Conservation (phyloP, 2,797 vertebrate genomes). For the Lutjanus campechanus region DNA sequence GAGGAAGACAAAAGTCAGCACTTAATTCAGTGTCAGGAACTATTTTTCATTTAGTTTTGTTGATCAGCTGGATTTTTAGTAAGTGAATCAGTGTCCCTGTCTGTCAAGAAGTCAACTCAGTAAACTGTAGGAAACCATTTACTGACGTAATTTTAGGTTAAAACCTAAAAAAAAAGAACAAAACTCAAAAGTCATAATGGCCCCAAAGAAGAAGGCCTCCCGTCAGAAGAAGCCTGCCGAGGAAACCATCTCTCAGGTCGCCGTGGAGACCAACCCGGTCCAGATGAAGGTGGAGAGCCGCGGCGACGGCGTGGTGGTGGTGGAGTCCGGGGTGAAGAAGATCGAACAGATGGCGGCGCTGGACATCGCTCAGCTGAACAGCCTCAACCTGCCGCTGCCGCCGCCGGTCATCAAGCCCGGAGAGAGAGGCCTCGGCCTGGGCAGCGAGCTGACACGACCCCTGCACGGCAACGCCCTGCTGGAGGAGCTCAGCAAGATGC, state of each 20-base stretch:
- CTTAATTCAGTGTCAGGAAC: no score
- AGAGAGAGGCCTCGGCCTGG: conserved; percentile 85
- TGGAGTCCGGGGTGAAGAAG: conserved; percentile 82
- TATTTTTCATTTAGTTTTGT: neutral
- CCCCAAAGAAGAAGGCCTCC: conserved; percentile 88
- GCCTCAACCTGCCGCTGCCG: conserved; percentile 85
- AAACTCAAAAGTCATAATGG: conserved; percentile 71
- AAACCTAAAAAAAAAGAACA: neutral
- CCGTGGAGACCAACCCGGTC: conserved; percentile 36
- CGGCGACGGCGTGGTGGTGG: conserved; percentile 77
- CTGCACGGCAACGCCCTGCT: conserved; percentile 85
- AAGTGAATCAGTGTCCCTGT: conserved; percentile 29
- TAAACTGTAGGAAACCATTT: neutral
- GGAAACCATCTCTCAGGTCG: conserved; percentile 51
- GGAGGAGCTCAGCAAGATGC: conserved; percentile 90
- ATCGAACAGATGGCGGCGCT: conserved; percentile 87
- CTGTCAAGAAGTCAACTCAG: conserved; percentile 11
- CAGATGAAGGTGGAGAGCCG: conserved; percentile 72
- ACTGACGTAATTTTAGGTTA: neutral
- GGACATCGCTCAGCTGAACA: conserved; percentile 87
- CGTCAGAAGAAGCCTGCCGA: conserved; percentile 80
- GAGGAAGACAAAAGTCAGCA: neutral
- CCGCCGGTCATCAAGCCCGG: conserved; percentile 85
- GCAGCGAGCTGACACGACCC: conserved; percentile 84
- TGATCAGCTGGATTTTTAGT: conserved; percentile 6